phyloP scores from a whole-genome alignment of 2,113 vertebrate species.

The rabbit (Oryctolagus cuniculus) region DNA sequence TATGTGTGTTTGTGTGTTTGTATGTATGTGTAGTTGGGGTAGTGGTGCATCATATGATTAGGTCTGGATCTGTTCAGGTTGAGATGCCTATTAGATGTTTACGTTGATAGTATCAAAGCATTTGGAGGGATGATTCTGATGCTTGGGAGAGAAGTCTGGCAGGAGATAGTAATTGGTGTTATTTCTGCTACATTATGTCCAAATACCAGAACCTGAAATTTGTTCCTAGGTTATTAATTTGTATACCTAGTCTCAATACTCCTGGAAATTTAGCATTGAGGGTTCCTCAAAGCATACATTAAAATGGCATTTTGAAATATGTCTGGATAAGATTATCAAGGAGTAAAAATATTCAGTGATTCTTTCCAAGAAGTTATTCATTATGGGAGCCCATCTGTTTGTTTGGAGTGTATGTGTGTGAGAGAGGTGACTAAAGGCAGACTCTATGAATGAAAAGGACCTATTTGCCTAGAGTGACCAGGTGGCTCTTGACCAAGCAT shows the following conservation, averaged over 20 bases:
- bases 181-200: neutral
- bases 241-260: conserved; percentile 21
- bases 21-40: neutral
- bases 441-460: neutral
- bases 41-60: neutral
- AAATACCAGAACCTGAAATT: conserved; percentile 47
- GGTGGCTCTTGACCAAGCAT: neutral
- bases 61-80: conserved; percentile 3
- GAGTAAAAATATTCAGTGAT: conserved; percentile 44
- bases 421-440: neutral
- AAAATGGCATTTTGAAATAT: conserved; percentile 44
- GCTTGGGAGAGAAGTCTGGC: conserved; percentile 4
- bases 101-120: neutral
- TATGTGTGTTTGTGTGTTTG: neutral
- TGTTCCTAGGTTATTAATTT: conserved; percentile 8
- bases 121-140: conserved; percentile 31
- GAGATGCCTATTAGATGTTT: neutral
- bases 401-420: neutral
- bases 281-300: conserved; percentile 15
- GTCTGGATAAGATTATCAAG: conserved; percentile 52
- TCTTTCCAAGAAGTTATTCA: conserved; percentile 27
- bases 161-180: conserved; percentile 24
- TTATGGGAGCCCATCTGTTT: conserved; percentile 12
- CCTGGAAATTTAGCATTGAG: neutral
- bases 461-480: neutral